Base-by-base conservation (phyloP, 2,797 vertebrate species). In the Gobio occitaniae region DNA sequence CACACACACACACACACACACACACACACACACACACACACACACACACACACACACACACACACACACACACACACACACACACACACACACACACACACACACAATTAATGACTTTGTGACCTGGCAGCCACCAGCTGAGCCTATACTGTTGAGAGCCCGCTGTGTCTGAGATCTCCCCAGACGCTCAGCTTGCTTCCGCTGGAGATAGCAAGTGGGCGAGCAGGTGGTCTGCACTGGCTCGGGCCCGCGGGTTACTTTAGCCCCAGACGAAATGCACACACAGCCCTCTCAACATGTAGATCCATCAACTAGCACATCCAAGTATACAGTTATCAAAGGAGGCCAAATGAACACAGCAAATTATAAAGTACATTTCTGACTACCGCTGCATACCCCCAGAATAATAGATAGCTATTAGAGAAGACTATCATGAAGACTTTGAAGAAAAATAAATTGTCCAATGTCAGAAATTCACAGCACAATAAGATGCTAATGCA, bases 81-180 rank as follows among this genome's bases (percentile, higher is more conserved):
- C n/a, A n/a, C n/a, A n/a, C n/a, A n/a, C n/a, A n/a, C n/a, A 36
- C 84, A 81, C 61, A 82, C 84, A 87, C 82, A 86, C 80, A 29
- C 68, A 86, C 59, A 84, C 78, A 59, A 79, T 87, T 90, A 90
- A 92, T 89, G 85, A 78, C 66, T 87, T 77, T 88, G 66, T 65
- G 86, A 88, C 84, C 80, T 80, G 71, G 80, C 56, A 12, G 86
- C 52, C 68, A 78, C 85, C 91, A 93, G 91, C 90, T 93, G 92
- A 91, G 91, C 88, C 89, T 86, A 25, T 63, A 52, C 32, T 68
- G 76, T 72, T 65, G 65, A 89, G 84, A 86, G 89, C 80, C 86
- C 88, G 82, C 83, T 86, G 82, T 84, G 84, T 83, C 77, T 38
- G 80, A 89, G 85, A 66, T 68, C 52, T 89, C 89, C 85, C 87